Conservation (phyloP, 2,888 invertebrate species). For the Lingula anatina region DNA sequence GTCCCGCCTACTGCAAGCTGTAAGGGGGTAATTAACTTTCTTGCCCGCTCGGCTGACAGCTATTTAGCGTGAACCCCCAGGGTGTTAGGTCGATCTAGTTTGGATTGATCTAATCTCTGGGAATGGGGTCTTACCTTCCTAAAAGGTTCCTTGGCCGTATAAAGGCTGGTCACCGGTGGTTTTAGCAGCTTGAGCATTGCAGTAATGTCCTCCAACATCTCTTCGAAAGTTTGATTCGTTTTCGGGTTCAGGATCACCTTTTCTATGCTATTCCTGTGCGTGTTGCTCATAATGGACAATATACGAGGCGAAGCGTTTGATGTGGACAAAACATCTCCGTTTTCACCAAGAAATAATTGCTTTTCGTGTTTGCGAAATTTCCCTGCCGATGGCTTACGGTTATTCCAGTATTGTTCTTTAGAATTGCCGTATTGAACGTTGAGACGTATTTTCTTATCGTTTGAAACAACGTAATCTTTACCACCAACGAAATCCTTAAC, state of each 20-base stretch:
- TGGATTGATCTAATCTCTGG: too few relatives aligned
- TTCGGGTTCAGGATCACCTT: constrained; percentile 79
- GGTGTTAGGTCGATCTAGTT: too few relatives aligned
- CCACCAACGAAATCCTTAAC: constrained; percentile 59
- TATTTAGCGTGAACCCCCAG: too few relatives aligned
- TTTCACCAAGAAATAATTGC: constrained; percentile 17
- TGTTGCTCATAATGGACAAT: constrained; percentile 85
- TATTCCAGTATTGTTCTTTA: constrained; percentile 28
- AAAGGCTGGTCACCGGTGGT: constrained; percentile 77
- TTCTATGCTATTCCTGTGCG: constrained; percentile 69
- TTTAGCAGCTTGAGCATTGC: constrained; percentile 22
- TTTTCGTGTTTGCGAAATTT: constrained; percentile 23
- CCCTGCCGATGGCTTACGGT: constrained; percentile 15
- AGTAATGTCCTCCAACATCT: constrained; percentile 78
- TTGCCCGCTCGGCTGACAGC: too few relatives aligned
- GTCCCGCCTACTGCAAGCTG: too few relatives aligned
- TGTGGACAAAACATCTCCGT: background rate
- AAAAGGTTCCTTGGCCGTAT: constrained; percentile 74
- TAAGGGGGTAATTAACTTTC: too few relatives aligned
- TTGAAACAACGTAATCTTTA: constrained; percentile 87
- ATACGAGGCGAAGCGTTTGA: constrained; percentile 14
- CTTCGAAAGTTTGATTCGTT: constrained; percentile 90
- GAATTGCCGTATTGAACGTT: constrained; percentile 28
- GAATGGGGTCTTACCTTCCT: constrained; percentile 82
- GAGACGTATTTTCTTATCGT: constrained; percentile 61